Conservation (phyloP, 1,140 invertebrate species). For the Orchestia grillus region DNA sequence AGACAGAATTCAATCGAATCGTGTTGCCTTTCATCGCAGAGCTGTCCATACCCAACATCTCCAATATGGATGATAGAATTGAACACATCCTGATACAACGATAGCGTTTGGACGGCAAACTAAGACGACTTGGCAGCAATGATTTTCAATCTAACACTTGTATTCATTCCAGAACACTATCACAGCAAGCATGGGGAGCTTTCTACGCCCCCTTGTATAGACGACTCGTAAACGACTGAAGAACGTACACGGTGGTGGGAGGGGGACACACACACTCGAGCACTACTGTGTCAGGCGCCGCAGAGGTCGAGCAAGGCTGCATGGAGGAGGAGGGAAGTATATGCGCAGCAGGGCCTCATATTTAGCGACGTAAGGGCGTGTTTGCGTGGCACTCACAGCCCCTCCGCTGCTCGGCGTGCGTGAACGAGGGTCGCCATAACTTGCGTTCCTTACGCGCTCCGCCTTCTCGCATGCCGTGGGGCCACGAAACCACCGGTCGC, state of each 20-base stretch:
- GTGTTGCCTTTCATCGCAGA: not conserved
- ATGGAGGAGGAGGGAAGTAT: not conserved
- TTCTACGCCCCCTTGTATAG: not conserved
- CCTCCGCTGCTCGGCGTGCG: not conserved
- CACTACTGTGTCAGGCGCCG: not conserved
- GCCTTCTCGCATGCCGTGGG: not conserved
- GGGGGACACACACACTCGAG: not conserved
- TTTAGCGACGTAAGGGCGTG: slow-evolving; percentile 25
- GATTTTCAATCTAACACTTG: not conserved
- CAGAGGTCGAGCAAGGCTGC: not conserved
- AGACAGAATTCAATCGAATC: not conserved
- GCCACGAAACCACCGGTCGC: not conserved
- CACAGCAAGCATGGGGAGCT: not conserved
- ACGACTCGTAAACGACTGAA: not conserved
- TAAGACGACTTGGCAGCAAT: not conserved
- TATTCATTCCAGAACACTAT: not conserved
- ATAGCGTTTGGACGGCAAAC: not conserved
- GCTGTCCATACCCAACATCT: not conserved
- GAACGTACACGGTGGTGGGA: not conserved
- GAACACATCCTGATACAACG: not conserved
- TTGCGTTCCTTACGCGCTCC: not conserved
- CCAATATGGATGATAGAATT: not conserved
- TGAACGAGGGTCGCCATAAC: not conserved
- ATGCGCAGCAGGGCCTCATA: not conserved
- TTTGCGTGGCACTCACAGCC: not conserved